Conservation (phyloP, 2,113 vertebrate species). For the Tympanuchus pallidicinctus region DNA sequence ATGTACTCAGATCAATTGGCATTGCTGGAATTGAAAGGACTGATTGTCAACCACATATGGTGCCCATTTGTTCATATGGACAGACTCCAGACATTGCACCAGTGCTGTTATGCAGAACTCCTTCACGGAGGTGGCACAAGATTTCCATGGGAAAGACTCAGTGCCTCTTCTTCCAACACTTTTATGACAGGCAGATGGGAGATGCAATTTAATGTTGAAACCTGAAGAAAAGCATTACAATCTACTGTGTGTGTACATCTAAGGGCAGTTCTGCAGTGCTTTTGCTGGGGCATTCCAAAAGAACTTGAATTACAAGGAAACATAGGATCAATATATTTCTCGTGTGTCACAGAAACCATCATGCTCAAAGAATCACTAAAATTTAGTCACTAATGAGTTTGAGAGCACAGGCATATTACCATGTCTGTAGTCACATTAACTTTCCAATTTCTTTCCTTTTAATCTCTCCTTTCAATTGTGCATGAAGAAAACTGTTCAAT, state of each 20-base stretch:
- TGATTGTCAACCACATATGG: slow-evolving; percentile 12
- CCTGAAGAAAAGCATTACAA: not conserved
- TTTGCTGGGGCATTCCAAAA: not conserved
- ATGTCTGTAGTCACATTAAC: slow-evolving; percentile 12
- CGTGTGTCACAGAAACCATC: not conserved
- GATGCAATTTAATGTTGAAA: not conserved
- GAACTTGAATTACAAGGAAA: not conserved
- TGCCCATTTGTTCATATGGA: slow-evolving; percentile 38
- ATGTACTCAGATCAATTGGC: slow-evolving; percentile 59
- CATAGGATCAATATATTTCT: slow-evolving; percentile 1
- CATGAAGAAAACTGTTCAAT: slow-evolving; percentile 29
- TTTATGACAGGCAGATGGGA: not conserved
- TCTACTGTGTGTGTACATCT: rapidly evolving
- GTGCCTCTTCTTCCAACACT: not conserved
- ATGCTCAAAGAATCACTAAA: not conserved
- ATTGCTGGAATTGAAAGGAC: slow-evolving; percentile 7
- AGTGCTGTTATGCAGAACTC: not conserved
- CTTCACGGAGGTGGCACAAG: not conserved
- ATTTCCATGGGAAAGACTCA: not conserved
- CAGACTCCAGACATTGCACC: slow-evolving; percentile 1
- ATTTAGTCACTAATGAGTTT: slow-evolving; percentile 6
- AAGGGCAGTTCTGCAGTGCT: not conserved
- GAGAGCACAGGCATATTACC: not conserved
- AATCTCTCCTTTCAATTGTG: slow-evolving; percentile 34
- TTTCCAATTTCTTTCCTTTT: slow-evolving; percentile 46